These are phyloP conservation scores for Leptobrachium leishanense DNA, from an alignment of 2,113 vertebrate species.

Conservation along the genomic window DNA sequence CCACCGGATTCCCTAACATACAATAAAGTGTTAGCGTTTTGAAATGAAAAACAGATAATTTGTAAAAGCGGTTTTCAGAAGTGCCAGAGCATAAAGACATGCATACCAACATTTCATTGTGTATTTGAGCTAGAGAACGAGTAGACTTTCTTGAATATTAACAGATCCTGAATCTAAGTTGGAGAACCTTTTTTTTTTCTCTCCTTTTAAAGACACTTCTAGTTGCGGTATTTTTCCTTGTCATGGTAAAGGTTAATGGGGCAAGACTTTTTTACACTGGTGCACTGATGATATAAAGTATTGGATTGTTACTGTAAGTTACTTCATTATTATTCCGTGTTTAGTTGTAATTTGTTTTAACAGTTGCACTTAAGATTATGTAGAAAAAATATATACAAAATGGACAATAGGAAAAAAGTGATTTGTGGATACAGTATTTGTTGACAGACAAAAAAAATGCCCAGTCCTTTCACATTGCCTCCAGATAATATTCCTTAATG, in stretches of 20 bases:
- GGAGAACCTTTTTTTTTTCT: neutral
- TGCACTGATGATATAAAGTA: slow-evolving; percentile 33
- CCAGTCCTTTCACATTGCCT: slow-evolving; percentile 11
- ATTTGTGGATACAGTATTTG: slow-evolving; percentile 70
- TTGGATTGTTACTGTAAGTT: slow-evolving; percentile 40
- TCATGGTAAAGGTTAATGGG: slow-evolving; percentile 5
- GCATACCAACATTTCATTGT: neutral
- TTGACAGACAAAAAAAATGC: slow-evolving; percentile 42
- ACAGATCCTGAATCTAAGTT: slow-evolving; percentile 45
- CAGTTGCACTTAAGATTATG: slow-evolving; percentile 29
- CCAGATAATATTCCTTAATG: slow-evolving; percentile 49
- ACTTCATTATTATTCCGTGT: slow-evolving; percentile 24
- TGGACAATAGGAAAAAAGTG: slow-evolving; percentile 37
- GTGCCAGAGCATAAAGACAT: neutral
- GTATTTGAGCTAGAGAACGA: neutral
- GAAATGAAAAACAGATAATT: neutral
- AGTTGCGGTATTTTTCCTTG: slow-evolving; percentile 1
- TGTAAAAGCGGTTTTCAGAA: neutral
- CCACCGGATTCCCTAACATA: too few species aligned
- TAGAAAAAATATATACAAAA: neutral
- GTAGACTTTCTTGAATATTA: slow-evolving; percentile 66
- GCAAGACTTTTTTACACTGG: slow-evolving; percentile 20
- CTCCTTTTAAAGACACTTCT: neutral
- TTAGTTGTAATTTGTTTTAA: slow-evolving; percentile 38
- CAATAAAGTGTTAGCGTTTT: slow-evolving; percentile 11